Evolutionary conservation across 2,888 invertebrate genomes (phyloP), one percentile per base, ranked within the genome.

Genomic region (Biston stratarius): DNA sequence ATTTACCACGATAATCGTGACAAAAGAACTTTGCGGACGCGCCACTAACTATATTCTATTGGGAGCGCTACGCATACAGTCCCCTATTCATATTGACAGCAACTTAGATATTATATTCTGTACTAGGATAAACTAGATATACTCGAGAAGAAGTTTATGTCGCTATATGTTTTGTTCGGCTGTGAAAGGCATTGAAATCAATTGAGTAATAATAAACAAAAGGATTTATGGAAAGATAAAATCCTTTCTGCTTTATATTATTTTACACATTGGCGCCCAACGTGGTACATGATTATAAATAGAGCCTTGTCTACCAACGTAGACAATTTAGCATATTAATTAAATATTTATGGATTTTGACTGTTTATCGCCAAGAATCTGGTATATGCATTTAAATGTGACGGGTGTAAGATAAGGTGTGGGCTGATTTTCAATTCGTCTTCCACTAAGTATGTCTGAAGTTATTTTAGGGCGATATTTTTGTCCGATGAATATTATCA

Each of bases 1-100:
- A 92, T 92, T 92, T 90, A 88, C 91, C 88, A 83, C 86, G 92
- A 93, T 92, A 92, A 93, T 93, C 91, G 89, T 86, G 88, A 93
- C 93, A 93, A 93, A 92, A 93, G 93, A 92, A 93, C 92, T 92
- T 91, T 90, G 89, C 83, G 81, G 86, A 85, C 85, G 76, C 81
- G 77, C 77, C 74, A 64, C 66, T 67, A 69, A 65, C 73, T 85
- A 85, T 86, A 86, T 87, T 86, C 86, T 87, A 86, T 85, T 81
- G 80, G 82, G 80, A 84, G 52, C 49, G 71, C 83, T 83, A 86
- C 86, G 85, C 86, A 85, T 80, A 75, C 76, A 78, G 73, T 78
- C 77, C 74, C 85, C 86, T 83, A 90, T 90, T 90, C 90, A 89
- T 79, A 84, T 79, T 67, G 69, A 66, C 79, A 79, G 78, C 63